Conservation (phyloP, 2,888 invertebrate species). For the Altica lythri region DNA sequence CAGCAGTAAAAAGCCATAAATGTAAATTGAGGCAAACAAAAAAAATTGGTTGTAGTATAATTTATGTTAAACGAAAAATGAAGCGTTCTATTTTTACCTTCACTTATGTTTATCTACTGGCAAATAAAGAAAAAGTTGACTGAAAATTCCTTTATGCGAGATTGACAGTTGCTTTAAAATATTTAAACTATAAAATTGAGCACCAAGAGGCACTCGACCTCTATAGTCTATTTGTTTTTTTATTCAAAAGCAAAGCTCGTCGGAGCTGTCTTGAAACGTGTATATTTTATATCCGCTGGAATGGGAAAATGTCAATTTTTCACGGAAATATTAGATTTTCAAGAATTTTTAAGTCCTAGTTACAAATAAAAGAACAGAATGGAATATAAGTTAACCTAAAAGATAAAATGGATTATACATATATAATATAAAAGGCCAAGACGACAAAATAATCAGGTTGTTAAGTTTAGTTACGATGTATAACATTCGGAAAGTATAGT, state of each 20-base stretch:
- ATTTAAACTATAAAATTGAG: conserved; percentile 8
- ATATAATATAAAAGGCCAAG: too few species aligned
- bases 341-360: neutral
- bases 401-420: too few species aligned
- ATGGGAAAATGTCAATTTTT: neutral
- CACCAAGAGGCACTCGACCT: neutral
- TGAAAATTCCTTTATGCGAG: neutral
- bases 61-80: too few species aligned
- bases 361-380: neutral
- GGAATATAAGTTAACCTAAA: too few species aligned
- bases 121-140: neutral
- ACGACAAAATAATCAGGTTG: too few species aligned
- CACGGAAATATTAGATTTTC: neutral
- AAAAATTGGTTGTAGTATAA: too few species aligned
- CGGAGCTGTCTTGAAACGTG: conserved; percentile 2
- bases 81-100: too few species aligned
- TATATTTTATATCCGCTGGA: conserved; percentile 3
- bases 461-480: too few species aligned
- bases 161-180: neutral
- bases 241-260: conserved; percentile 4
- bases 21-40: too few species aligned
- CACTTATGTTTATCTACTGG: too few species aligned
- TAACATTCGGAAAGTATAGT: too few species aligned
- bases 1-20: too few species aligned
- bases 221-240: neutral